Evolutionary conservation across 1,140 invertebrate genomes (phyloP).

Genomic region (Hesperophylax magnus): DNA sequence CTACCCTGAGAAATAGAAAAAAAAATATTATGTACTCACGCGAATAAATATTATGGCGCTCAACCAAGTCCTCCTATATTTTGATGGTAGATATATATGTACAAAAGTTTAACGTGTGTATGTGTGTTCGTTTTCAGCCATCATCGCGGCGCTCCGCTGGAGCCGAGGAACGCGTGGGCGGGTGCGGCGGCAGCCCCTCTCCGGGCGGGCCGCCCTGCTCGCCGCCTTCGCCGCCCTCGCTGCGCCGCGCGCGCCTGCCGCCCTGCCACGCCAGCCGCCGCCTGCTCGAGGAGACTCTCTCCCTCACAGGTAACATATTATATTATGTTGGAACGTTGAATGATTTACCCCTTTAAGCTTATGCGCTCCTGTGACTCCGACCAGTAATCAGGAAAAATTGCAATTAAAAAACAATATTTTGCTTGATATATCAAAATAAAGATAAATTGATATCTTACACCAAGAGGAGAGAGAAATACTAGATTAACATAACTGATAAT

Average conservation of each 20-base stretch:
- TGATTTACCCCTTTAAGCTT: too few relatives aligned
- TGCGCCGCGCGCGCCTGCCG: constrained; percentile 62
- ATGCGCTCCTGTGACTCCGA: too few relatives aligned
- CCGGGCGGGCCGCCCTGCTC: constrained; percentile 66
- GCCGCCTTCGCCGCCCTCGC: constrained; percentile 67
- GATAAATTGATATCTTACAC: too few relatives aligned
- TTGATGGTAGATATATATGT: not conserved
- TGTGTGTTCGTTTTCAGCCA: constrained; percentile 62
- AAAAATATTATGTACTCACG: too few relatives aligned
- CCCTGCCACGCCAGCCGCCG: constrained; percentile 71
- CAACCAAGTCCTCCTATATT: not conserved
- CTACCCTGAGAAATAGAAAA: too few relatives aligned
- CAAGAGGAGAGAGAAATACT: too few relatives aligned
- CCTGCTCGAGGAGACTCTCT: constrained; percentile 83
- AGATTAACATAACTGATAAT: too few relatives aligned
- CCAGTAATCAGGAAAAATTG: too few relatives aligned
- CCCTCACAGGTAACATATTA: constrained; percentile 70
- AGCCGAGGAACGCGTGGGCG: constrained; percentile 56
- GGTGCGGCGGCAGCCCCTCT: constrained; percentile 63
- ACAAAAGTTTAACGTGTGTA: not conserved
- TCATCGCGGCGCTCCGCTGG: constrained; percentile 61
- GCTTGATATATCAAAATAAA: too few relatives aligned
- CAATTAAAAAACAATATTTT: too few relatives aligned
- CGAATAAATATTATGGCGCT: too few relatives aligned
- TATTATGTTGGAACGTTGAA: too few relatives aligned